Evolutionary conservation across 1,140 invertebrate genomes (phyloP).

Genomic region (Theocolax elegans): DNA sequence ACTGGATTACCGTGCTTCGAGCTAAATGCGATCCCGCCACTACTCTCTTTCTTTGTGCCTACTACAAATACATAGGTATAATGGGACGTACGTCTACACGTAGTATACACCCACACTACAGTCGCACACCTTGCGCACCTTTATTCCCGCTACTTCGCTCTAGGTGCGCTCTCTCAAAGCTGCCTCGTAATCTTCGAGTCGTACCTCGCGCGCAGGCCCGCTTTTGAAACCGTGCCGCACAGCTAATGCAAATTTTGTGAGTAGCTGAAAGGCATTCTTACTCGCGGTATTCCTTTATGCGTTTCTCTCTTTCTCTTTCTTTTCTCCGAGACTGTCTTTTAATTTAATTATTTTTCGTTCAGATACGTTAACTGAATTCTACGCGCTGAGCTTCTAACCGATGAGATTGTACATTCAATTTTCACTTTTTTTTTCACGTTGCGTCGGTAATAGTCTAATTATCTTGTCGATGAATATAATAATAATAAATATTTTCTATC

Average conservation of each 20-base stretch:
- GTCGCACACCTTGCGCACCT: conserved; percentile 7
- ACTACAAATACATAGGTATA: background rate
- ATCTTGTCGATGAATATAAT: too few relatives aligned
- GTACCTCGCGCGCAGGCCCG: background rate
- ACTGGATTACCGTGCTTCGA: background rate
- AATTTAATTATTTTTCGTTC: too few relatives aligned
- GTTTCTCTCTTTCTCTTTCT: background rate
- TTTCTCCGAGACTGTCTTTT: too few relatives aligned
- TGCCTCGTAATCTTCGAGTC: background rate
- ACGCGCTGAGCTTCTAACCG: too few relatives aligned
- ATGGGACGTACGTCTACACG: background rate
- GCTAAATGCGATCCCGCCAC: too few relatives aligned
- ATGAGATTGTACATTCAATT: too few relatives aligned
- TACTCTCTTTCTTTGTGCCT: too few relatives aligned
- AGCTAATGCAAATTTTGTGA: background rate
- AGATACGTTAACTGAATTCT: too few relatives aligned
- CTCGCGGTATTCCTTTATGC: too few relatives aligned
- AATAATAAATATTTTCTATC: too few relatives aligned
- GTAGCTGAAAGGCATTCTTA: background rate
- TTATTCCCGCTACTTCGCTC: background rate
- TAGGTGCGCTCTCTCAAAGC: background rate
- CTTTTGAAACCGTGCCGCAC: background rate
- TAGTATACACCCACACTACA: background rate
- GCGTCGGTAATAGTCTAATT: too few relatives aligned
- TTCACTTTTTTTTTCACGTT: too few relatives aligned